These are phyloP conservation scores for Rhagoletis pomonella DNA, from an alignment of 1,140 invertebrate species.

Conservation along the genomic window DNA sequence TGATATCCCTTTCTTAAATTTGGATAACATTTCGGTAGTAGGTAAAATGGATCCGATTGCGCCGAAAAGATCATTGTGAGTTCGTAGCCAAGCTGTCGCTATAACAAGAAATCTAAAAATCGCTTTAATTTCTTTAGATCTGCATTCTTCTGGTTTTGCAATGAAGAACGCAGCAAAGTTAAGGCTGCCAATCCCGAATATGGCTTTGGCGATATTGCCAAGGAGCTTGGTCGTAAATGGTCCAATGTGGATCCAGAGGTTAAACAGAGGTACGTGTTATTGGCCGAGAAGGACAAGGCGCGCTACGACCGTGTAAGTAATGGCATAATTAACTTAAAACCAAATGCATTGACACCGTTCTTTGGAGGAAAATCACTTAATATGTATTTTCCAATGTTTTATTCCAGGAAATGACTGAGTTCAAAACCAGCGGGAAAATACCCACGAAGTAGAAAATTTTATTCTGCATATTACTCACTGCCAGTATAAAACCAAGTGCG, in stretches of 20 bases:
- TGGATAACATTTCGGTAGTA: too few species aligned
- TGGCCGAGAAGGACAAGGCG: constrained; percentile 95
- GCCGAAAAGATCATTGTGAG: constrained; percentile 98
- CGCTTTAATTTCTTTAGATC: constrained; percentile 79
- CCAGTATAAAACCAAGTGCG: constrained; percentile 67
- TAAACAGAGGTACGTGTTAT: constrained; percentile 92
- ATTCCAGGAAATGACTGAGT: constrained; percentile 73
- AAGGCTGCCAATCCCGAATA: constrained; percentile 95
- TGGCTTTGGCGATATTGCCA: constrained; percentile 97
- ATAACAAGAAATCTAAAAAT: constrained; percentile 27
- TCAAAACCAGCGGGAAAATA: constrained; percentile 74
- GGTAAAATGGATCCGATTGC: constrained; percentile 91
- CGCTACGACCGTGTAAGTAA: constrained; percentile 90
- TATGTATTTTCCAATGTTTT: constrained; percentile 52
- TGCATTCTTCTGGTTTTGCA: constrained; percentile 99
- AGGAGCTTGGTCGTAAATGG: constrained; percentile 97
- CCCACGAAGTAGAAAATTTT: constrained; percentile 66
- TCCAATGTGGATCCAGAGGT: constrained; percentile 87
- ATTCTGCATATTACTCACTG: constrained; percentile 68
- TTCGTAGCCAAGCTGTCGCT: constrained; percentile 69
- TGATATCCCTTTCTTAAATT: too few species aligned
- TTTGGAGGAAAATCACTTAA: neutral
- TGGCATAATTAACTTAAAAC: neutral
- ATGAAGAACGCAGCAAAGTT: constrained; percentile 96
- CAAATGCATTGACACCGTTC: neutral